Base-by-base conservation (phyloP, 2,888 invertebrate species). In the Eilema sororculum region DNA sequence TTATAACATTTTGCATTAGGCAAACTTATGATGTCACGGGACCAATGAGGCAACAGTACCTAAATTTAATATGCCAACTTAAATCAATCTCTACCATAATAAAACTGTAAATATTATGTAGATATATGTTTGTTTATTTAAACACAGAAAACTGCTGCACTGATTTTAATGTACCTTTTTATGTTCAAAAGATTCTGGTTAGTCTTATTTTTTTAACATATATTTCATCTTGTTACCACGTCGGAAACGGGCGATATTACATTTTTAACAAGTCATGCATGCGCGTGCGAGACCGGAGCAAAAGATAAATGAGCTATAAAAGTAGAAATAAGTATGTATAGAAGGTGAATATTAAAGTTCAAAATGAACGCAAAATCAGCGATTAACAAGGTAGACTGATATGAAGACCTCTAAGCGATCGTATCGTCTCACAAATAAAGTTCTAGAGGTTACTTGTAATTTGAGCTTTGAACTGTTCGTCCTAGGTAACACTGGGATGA, bases 391-490 rank as follows among this genome's bases (percentile, higher is more conserved):
- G 37, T 24, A 33, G n/a, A 2, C 9, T 60, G n/a, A 60, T n/a
- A 60, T 33, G 59, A 63, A 61, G 30, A 57, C 56, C 37, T 56
- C 59, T 62, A 62, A 64, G 30, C 28, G 16, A 60, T 64, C 33
- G 24, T 24, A 24, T 59, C 64, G 65, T 65, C 61, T 41, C 68
- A 57, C 57, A 68, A 68, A 67, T 65, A 52, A 57, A 57, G 65
- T 41, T n/a, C n/a, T 57, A 64, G 37, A 68, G 68, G 68, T 68
- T 63, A 68, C n/a, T 41, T 25, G 63, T 64, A 16, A 63, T 46
- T 68, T 58, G 68, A 64, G 22, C 25, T 68, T 64, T 30, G 52
- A 56, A 57, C 58, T 57, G 24, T 37, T 41, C 24, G 37, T 12
- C 63, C 56, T 33, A 61, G 61, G 67, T 67, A 24, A 33, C 20